Base-by-base conservation (phyloP, 2,113 vertebrate species). In the Acanthochromis polyacanthus region DNA sequence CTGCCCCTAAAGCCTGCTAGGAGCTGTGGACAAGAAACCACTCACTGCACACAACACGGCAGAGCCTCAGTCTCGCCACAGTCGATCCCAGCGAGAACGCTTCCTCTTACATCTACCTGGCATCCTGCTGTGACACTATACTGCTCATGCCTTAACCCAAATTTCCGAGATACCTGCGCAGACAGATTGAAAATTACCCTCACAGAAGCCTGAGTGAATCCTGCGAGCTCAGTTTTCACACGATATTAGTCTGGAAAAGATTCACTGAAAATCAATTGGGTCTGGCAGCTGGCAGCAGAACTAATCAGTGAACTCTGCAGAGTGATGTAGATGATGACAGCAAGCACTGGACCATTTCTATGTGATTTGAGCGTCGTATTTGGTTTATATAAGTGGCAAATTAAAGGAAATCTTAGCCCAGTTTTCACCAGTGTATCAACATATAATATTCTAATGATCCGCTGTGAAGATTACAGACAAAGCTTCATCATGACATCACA, bases 11-110 rank as follows among this genome's bases (percentile, higher is more conserved):
- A 73, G 30, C 71, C 36, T 76, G 62, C 75, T 83, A 67, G 64
- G 62, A 83, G 74, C 71, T 68, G 53, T 22, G 62, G 72, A 71
- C 61, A 78, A 25, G 65, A 84, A 71, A 56, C 36, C 53, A 23
- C 23, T 53, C 45, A 53, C 36, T 32, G 30, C 59, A 16, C 1
- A 62, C 15, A 45, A 64, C 32, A 53, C 38, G 15, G n/a, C 43
- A 65, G 38, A 50, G 50, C 5, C 20, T 65, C 45, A 50, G 16
- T 68, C 45, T 43, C 46, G 66, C 61, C 51, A 14, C 25, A 67
- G 40, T 38, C 0, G 5, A 25, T 56, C 15, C 16, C 19, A 20
- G 22, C 20, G 16, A 23, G 66, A 46, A 53, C 30, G 20, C 12
- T 46, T 36, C 40, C 66, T 71, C 38, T 59, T 48, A 80, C 19